Evolutionary conservation across 2,888 invertebrate species (phyloP), one percentile per base, ranked within the genome.

Genomic region (Sericinus montela): DNA sequence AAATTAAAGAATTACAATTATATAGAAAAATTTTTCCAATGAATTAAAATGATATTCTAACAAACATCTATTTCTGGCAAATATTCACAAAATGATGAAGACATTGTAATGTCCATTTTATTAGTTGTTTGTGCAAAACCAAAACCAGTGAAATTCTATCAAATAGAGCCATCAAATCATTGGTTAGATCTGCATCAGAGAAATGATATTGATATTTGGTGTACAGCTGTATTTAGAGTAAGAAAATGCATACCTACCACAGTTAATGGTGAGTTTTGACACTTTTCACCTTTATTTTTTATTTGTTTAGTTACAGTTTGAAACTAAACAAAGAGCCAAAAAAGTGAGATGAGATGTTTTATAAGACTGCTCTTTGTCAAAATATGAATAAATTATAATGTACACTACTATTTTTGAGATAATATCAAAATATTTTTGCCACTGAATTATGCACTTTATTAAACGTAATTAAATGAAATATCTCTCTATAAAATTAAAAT

Each of bases 161-260:
- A 84, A 53, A 45, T 82, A 3, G 65, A 80, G 51, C 80, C 83
- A 1, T 62, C 75, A 1, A 57, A 80, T 51, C 69, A 84, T 55
- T 86, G 85, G 85, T 45, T 80, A 11, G 86, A 87, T 46, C 65
- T 88, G 1, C 86, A 88, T 55, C 61, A 73, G 43, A 64, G 71
- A 39, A 79, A 59, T 19, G 82, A 89, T 48, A 69, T 75, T 44
- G 72, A 75, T 51, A 75, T 84, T 15, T 80, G 81, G 80, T 85
- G 79, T 48, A 80, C 85, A 9, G 79, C 85, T 15, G 80, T 89
- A 1, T 89, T 89, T 55, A 69, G 77, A 63, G 63, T 89, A 0
- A 69, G 88, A 47, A 86, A 80, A 60, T 89, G 89, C 60, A 81
- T 88, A 55, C 79, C 86, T 29, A 82, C 80, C 10, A 77, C 75